Conservation (phyloP, 2,888 invertebrate species). For the Volucella bombylans region DNA sequence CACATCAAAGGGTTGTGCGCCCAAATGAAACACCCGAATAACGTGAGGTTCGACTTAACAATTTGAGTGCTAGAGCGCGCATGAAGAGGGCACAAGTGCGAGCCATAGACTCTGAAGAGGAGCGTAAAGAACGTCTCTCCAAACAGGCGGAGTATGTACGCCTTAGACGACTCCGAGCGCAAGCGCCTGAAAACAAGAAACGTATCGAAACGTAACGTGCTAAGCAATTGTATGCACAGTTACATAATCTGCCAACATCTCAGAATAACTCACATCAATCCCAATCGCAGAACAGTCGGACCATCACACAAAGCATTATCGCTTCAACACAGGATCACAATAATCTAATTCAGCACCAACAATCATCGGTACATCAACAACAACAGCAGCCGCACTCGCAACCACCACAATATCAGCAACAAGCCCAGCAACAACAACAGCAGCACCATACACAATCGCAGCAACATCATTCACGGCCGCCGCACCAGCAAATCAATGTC, state of each 20-base stretch:
- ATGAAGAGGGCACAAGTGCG: constrained; percentile 81
- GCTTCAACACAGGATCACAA: constrained; percentile 56
- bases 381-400: constrained; percentile 49
- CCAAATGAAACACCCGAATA: constrained; percentile 82
- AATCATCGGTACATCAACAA: constrained; percentile 64
- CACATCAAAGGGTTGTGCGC: constrained; percentile 80
- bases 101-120: constrained; percentile 79
- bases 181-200: constrained; percentile 78
- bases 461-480: constrained; percentile 35
- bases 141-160: constrained; percentile 82
- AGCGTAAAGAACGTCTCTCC: constrained; percentile 80
- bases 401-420: constrained; percentile 66
- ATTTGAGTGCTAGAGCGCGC: constrained; percentile 81
- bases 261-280: constrained; percentile 72
- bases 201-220: constrained; percentile 76
- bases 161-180: constrained; percentile 80
- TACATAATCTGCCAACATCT: constrained; percentile 73
- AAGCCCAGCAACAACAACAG: constrained; percentile 50
- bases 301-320: constrained; percentile 43
- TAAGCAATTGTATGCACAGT: constrained; percentile 79
- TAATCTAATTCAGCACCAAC: constrained; percentile 56
- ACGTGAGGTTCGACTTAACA: constrained; percentile 79
- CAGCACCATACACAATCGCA: constrained; percentile 59
- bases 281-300: constrained; percentile 51
- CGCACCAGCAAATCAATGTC: constrained; percentile 63